Evolutionary conservation across 2,888 invertebrate species (phyloP).

Genomic region (Drosophila quasianomalipes): DNA sequence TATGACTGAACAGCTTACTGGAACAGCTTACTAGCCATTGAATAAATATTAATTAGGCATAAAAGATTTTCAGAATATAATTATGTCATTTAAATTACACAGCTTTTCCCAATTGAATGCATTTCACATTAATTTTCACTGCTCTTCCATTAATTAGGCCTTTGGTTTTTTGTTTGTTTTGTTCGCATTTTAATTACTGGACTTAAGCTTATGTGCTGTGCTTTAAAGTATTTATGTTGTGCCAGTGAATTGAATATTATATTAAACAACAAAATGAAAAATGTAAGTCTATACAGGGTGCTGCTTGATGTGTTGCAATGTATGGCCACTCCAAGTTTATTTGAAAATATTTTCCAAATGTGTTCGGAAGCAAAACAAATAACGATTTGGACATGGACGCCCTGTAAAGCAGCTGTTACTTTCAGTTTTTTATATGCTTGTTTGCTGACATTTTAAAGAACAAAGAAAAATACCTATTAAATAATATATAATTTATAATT

Average conservation of each 20-base stretch:
- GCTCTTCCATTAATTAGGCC: conserved; percentile 27
- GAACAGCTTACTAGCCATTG: conserved; percentile 6
- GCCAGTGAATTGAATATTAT: conserved; percentile 29
- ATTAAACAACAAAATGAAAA: background rate
- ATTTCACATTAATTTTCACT: conserved; percentile 14
- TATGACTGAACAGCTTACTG: conserved; percentile 13
- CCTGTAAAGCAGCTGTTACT: conserved; percentile 15
- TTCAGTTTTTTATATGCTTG: background rate
- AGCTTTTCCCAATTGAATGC: conserved; percentile 18
- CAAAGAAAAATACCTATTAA: background rate
- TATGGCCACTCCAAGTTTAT: too few relatives aligned
- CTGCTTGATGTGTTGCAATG: background rate
- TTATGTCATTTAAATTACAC: conserved; percentile 19
- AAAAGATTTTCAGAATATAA: background rate
- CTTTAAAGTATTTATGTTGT: conserved; percentile 24
- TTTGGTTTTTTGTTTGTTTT: conserved; percentile 2
- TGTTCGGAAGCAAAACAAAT: background rate
- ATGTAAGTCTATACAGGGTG: conserved; percentile 35
- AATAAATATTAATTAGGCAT: background rate
- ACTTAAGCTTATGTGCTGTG: conserved; percentile 25
- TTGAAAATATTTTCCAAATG: background rate
- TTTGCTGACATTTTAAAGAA: background rate
- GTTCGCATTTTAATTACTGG: conserved; percentile 30
- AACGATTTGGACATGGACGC: background rate
- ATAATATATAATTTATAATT: conserved; percentile 22